Conservation (phyloP, 2,888 invertebrate genomes). For the Carabus problematicus region DNA sequence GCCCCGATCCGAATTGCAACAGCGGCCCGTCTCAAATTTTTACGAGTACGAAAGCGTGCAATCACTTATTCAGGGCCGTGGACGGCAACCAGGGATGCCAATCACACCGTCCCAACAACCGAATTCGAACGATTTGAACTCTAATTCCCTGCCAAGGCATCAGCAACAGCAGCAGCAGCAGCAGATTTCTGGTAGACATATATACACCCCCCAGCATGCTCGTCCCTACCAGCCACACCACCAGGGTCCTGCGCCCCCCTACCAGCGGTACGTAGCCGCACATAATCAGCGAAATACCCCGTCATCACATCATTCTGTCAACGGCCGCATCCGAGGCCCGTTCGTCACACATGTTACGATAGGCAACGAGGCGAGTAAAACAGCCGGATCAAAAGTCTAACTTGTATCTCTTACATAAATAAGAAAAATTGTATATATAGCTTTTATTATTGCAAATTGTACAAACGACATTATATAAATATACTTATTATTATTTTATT, state of each 20-base stretch:
- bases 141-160: conserved; percentile 53
- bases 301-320: conserved; percentile 52
- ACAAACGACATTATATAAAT: conserved; percentile 19
- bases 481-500: conserved; percentile 13
- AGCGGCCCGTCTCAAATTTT: conserved; percentile 80
- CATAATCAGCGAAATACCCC: conserved; percentile 44
- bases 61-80: conserved; percentile 62
- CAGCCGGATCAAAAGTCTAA: conserved; percentile 50
- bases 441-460: conserved; percentile 23
- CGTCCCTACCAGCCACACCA: conserved; percentile 42
- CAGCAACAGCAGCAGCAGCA: conserved; percentile 49
- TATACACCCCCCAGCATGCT: conserved; percentile 32
- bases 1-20: conserved; percentile 58
- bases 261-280: conserved; percentile 44
- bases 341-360: conserved; percentile 70
- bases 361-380: conserved; percentile 59
- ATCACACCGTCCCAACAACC: conserved; percentile 41
- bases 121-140: conserved; percentile 51
- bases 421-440: conserved; percentile 15
- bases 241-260: conserved; percentile 41
- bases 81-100: conserved; percentile 43
- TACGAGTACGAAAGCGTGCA: conserved; percentile 86
- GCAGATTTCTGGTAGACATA: conserved; percentile 19
- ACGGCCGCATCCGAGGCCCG: conserved; percentile 61
- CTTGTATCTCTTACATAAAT: conserved; percentile 5